Evolutionary conservation across 2,113 vertebrate species (phyloP).

Genomic region (Psammodynastes pulverulentus): DNA sequence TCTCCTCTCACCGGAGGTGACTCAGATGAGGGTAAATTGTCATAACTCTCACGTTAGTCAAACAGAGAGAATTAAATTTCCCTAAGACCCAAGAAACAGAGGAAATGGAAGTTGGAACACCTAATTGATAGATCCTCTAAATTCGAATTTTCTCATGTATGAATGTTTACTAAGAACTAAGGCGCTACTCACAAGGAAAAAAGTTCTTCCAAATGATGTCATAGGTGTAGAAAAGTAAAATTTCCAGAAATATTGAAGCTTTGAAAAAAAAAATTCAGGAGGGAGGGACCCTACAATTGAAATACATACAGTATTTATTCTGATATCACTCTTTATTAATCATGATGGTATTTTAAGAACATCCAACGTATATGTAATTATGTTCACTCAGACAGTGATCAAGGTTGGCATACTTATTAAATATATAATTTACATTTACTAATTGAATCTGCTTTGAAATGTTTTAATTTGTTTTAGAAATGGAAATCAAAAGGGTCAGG

Average conservation of each 20-base stretch:
- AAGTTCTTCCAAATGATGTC: not conserved
- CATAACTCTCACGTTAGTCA: not conserved
- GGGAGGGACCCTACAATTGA: not conserved
- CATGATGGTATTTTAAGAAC: not conserved
- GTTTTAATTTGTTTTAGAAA: not conserved
- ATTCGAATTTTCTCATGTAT: not conserved
- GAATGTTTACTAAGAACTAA: not conserved
- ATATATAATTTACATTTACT: not conserved
- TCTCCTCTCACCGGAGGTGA: not conserved
- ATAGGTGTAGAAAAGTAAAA: not conserved
- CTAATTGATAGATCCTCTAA: not conserved
- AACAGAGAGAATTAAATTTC: not conserved
- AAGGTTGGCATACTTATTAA: not conserved
- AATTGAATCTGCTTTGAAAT: not conserved
- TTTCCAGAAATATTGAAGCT: not conserved
- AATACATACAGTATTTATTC: not conserved
- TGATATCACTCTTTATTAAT: not conserved
- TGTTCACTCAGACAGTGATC: not conserved
- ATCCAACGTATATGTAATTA: not conserved
- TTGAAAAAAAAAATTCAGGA: not conserved
- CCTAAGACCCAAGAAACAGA: not conserved
- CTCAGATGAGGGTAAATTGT: not conserved
- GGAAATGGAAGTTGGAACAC: not conserved
- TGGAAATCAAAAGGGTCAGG: not conserved
- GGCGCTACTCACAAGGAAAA: not conserved